Percentiles rank a stretch among this genome's conserved stretches.
phyloP scores from a whole-genome alignment of 2,797 vertebrate species.

The Mus minutoides region DNA sequence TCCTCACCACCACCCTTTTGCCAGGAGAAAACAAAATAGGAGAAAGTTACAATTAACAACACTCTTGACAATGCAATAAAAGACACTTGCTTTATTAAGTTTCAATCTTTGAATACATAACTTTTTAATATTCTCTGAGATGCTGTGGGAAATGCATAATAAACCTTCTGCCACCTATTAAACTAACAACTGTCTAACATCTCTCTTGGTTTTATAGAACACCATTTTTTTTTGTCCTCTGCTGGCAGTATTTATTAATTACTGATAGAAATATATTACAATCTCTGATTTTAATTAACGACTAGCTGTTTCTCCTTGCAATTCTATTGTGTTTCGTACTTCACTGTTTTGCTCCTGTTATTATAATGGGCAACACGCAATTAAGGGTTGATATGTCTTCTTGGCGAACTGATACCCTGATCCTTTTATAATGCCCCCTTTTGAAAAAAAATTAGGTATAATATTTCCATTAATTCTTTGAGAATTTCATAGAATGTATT shows the following conservation, averaged over 20 bases:
- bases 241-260: background rate
- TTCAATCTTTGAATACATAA: background rate
- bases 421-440: background rate
- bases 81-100: background rate
- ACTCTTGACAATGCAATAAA: background rate
- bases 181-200: background rate
- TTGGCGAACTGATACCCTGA: background rate
- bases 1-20: background rate
- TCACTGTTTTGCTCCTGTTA: background rate
- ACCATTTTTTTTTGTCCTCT: slow-evolving; percentile 7
- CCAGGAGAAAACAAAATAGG: no score
- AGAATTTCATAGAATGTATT: background rate
- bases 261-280: background rate
- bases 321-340: background rate
- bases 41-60: background rate
- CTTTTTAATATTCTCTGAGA: background rate
- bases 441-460: background rate
- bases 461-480: background rate
- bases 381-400: background rate
- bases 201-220: background rate
- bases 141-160: background rate
- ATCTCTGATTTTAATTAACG: background rate
- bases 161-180: background rate
- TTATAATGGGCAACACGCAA: background rate
- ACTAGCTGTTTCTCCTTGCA: background rate